A percentile compares a stretch with the other conserved stretches of the same genome.
Evolutionary conservation across 2,888 invertebrate genomes (phyloP).

Genomic region (Cordylochernes scorpioides): DNA sequence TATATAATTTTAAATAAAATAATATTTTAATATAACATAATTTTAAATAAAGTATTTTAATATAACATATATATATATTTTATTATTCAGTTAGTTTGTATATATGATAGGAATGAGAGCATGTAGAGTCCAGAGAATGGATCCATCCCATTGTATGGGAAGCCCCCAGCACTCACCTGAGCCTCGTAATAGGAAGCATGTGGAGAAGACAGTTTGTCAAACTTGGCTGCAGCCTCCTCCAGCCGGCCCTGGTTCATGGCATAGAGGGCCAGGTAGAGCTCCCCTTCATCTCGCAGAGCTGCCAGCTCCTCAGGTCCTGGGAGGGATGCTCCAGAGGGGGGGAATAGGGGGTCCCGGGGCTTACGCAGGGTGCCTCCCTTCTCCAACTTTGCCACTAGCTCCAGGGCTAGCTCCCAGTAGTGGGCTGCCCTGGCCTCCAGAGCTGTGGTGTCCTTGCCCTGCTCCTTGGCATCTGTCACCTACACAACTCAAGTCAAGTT

Average conservation of each 20-base stretch:
- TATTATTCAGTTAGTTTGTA: no score
- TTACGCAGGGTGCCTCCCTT: constrained; percentile 12
- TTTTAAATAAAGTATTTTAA: no score
- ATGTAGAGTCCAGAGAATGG: no score
- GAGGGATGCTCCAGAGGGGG: constrained; percentile 10
- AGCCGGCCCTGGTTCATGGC: constrained; percentile 41
- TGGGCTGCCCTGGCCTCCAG: constrained; percentile 40
- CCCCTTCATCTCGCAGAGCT: constrained; percentile 39
- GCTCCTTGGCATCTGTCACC: constrained; percentile 1
- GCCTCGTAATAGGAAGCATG: constrained; percentile 51
- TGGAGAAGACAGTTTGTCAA: constrained; percentile 41
- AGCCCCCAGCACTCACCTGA: constrained; percentile 21
- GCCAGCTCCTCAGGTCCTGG: constrained; percentile 20
- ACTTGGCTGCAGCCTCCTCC: constrained; percentile 44
- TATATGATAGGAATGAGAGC: no score
- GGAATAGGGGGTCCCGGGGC: constrained; percentile 20
- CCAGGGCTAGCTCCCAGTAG: constrained; percentile 47
- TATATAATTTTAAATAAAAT: no score
- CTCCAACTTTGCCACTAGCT: constrained; percentile 32
- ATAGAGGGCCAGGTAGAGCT: constrained; percentile 38
- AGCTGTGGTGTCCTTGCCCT: constrained; percentile 16
- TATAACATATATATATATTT: no score
- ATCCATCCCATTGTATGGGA: no score
- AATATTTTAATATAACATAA: no score
- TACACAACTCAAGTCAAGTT: neutral